phyloP scores from a whole-genome alignment of 1,140 invertebrate genomes.

The Cardiocondyla obscurior region DNA sequence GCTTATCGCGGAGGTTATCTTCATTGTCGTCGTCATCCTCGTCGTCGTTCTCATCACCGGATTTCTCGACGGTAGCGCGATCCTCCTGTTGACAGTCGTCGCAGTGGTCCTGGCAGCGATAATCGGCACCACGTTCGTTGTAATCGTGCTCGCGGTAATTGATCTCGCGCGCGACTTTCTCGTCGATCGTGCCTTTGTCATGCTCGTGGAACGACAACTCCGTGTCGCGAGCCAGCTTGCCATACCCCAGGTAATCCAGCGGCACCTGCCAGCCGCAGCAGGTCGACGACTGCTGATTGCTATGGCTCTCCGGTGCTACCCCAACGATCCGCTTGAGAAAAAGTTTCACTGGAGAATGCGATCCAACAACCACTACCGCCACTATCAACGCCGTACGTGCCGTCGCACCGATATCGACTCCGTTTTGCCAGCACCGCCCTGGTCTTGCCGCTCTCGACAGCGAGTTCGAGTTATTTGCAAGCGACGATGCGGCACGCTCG shows the following conservation, averaged over 20 bases:
- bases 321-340: constrained; percentile 42
- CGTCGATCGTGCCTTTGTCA: constrained; percentile 60
- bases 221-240: constrained; percentile 25
- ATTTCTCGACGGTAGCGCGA: constrained; percentile 12
- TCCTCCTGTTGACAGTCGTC: constrained; percentile 35
- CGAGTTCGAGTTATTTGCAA: constrained; percentile 56
- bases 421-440: constrained; percentile 12
- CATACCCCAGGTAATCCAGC: constrained; percentile 64
- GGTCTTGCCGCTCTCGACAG: constrained; percentile 31
- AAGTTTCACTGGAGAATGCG: constrained; percentile 27
- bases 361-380: constrained; percentile 12
- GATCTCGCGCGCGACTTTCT: constrained; percentile 53
- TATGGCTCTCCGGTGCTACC: constrained; percentile 8
- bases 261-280: constrained; percentile 69
- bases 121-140: constrained; percentile 38
- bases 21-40: background rate
- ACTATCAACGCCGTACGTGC: background rate
- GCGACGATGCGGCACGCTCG: constrained; percentile 65
- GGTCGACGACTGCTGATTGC: constrained; percentile 62
- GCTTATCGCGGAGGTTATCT: constrained; percentile 1
- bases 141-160: constrained; percentile 36
- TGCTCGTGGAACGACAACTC: constrained; percentile 41
- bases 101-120: constrained; percentile 28
- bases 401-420: constrained; percentile 7
- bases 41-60: constrained; percentile 5